Base-by-base conservation (phyloP, 2,797 vertebrate genomes). In the Holocentrus rufus region DNA sequence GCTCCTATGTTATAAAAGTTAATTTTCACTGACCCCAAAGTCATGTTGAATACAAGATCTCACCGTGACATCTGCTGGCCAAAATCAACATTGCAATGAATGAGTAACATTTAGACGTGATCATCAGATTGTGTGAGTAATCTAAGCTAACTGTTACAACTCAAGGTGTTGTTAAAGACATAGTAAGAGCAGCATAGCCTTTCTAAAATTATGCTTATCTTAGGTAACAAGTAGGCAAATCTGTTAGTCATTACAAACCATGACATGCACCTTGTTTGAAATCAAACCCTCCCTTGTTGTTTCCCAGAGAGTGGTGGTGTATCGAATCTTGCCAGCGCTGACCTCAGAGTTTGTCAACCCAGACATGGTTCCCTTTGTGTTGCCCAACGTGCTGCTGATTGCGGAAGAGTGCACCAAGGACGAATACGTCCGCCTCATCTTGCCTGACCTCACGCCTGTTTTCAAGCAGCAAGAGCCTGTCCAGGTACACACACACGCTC, bases 381-480 rank as follows among this genome's bases (percentile, higher is more conserved):
- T 99, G 78, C 98, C 98, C 74, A 99, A 99, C 0, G 98, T 99
- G 87, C 94, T 99, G 79, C 92, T 99, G 11, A 98, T 99, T 70
- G 98, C 97, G 0, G 98, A 99, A 76, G 96, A 99, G 58, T 99
- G 98, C 87, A 98, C 96, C 85, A 99, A 98, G 93, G 97, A 99
- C 72, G 98, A 99, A 73, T 99, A 98, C 3, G 0, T 96, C 22
- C 96, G 93, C 57, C 95, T 99, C 69, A 94, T 99, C 88, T 79
- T 99, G 62, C 98, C 98, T 18, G 98, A 98, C 87, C 96, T 99
- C 77, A 92, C 94, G 2, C 98, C 98, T 42, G 97, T 99, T 72
- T 99, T 99, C 93, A 98, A 97, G 86, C 97, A 98, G 83, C 97
- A 99, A 71, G 97, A 99, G 84, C 98, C 98, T 27, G 83, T 99